phyloP scores from a whole-genome alignment of 1,140 invertebrate species.

The Archegozetes longisetosus region DNA sequence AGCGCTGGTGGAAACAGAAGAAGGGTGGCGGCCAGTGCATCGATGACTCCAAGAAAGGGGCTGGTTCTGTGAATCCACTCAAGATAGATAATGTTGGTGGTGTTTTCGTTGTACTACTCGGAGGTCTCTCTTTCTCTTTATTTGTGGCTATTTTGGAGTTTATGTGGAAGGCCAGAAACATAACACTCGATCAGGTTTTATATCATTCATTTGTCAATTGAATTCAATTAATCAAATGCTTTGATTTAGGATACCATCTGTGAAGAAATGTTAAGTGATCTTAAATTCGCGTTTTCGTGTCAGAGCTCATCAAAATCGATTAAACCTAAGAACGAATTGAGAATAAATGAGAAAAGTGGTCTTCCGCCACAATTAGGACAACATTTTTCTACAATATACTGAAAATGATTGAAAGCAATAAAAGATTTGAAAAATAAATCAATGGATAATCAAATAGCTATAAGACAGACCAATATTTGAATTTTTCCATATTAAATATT shows the following conservation, averaged over 20 bases:
- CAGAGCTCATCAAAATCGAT: conserved; percentile 24
- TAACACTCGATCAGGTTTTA: background rate
- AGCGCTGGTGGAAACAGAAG: conserved; percentile 28
- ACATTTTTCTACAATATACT: background rate
- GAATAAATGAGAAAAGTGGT: background rate
- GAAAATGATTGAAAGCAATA: no score
- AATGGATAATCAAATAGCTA: no score
- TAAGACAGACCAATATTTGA: no score
- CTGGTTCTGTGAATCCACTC: conserved; percentile 20
- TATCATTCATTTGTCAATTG: background rate
- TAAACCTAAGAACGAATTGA: background rate
- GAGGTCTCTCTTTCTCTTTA: conserved; percentile 28
- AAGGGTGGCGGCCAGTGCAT: conserved; percentile 20
- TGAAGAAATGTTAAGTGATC: conserved; percentile 24
- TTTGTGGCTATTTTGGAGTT: conserved; percentile 21
- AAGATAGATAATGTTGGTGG: conserved; percentile 31
- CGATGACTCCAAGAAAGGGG: conserved; percentile 19
- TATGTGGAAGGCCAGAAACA: conserved; percentile 18
- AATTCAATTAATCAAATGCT: conserved; percentile 4
- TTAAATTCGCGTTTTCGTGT: conserved; percentile 25
- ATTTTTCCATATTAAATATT: no score
- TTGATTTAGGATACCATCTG: conserved; percentile 22
- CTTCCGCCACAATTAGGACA: background rate
- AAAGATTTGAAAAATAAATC: no score
- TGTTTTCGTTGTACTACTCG: conserved; percentile 36